These are phyloP conservation scores for Xenops minutus DNA, from an alignment of 2,797 vertebrate genomes.

Conservation along the genomic window DNA sequence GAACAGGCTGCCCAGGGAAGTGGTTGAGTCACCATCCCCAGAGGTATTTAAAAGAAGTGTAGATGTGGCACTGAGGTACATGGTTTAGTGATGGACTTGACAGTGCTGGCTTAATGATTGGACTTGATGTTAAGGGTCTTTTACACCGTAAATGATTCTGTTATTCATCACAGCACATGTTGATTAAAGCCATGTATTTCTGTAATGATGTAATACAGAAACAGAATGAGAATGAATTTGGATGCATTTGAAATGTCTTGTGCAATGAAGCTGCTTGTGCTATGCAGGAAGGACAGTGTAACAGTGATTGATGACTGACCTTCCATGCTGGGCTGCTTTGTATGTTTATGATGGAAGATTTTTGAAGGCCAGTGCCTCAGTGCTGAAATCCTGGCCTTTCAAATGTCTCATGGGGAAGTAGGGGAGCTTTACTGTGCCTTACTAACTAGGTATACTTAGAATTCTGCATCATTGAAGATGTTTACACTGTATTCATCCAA, in stretches of 20 bases:
- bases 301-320: slow-evolving; percentile 26
- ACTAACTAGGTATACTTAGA: neutral
- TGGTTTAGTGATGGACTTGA: neutral
- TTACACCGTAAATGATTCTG: neutral
- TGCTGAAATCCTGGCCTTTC: slow-evolving; percentile 16
- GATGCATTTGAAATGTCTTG: neutral
- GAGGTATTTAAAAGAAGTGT: neutral
- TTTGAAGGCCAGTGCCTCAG: neutral
- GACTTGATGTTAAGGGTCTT: neutral
- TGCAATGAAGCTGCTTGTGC: neutral
- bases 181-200: neutral
- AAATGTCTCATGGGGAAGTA: neutral
- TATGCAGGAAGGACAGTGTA: neutral
- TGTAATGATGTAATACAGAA: neutral
- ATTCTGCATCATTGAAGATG: neutral
- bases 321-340: neutral
- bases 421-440: neutral
- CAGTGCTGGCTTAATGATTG: accelerated
- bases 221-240: neutral
- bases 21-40: no score
- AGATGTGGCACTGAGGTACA: accelerated
- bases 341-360: neutral
- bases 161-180: neutral
- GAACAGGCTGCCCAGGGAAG: neutral
- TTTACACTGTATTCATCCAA: neutral